Evolutionary conservation across 2,797 vertebrate species (phyloP).

Genomic region (Limosa lapponica): DNA sequence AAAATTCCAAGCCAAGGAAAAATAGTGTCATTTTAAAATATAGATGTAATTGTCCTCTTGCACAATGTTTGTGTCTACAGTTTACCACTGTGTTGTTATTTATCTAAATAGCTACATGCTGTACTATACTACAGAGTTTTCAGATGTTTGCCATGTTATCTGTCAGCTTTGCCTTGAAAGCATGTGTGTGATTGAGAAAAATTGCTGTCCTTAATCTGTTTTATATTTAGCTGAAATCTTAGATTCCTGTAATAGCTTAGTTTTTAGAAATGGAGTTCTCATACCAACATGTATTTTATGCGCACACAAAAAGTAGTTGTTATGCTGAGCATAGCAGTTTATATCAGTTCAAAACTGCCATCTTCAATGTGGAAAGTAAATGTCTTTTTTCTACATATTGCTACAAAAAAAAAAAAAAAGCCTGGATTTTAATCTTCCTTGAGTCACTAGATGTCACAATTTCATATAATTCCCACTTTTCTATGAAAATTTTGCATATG

Average conservation of each 20-base stretch:
- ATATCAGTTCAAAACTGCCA: slow-evolving; percentile 7
- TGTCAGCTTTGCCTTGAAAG: slow-evolving; percentile 62
- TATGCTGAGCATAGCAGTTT: slow-evolving; percentile 10
- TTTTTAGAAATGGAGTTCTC: slow-evolving; percentile 30
- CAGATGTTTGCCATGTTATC: not conserved
- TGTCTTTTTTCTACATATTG: not conserved
- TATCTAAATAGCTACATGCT: not conserved
- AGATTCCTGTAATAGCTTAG: slow-evolving; percentile 24
- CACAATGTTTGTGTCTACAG: not conserved
- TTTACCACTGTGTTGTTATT: not conserved
- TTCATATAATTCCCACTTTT: not conserved
- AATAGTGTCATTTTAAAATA: not conserved
- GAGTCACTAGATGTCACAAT: slow-evolving; percentile 43
- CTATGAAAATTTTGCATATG: not conserved
- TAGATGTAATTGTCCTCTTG: not conserved
- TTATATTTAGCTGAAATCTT: slow-evolving; percentile 33
- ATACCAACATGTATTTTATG: not conserved
- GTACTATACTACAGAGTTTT: not conserved
- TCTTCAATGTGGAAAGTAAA: slow-evolving; percentile 15
- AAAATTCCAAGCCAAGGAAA: not conserved
- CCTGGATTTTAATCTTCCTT: not conserved
- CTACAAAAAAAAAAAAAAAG: not conserved
- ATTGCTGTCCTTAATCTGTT: not conserved
- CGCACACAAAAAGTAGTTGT: not conserved
- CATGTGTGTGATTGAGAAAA: slow-evolving; percentile 22